phyloP scores from a whole-genome alignment of 1,140 invertebrate genomes.

The Lepidostoma basale region DNA sequence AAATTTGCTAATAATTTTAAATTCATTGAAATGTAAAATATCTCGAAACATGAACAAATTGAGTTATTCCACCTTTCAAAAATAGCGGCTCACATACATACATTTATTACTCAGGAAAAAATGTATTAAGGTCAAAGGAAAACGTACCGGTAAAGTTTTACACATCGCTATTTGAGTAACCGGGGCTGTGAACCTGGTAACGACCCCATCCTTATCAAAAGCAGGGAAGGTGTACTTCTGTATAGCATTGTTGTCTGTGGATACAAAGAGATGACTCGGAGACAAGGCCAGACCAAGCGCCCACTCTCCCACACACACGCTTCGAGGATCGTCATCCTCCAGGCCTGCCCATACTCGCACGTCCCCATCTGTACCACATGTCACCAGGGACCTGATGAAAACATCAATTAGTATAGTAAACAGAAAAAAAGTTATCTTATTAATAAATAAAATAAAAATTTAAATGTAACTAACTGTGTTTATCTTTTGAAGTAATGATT shows the following conservation, averaged over 20 bases:
- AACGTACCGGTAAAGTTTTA: constrained; percentile 40
- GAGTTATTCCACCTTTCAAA: neutral
- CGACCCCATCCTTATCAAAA: constrained; percentile 81
- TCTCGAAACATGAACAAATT: too few relatives aligned
- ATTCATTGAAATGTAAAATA: too few relatives aligned
- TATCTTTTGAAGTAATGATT: too few relatives aligned
- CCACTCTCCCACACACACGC: constrained; percentile 84
- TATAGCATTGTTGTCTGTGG: constrained; percentile 84
- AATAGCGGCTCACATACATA: neutral
- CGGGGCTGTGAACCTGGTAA: constrained; percentile 84
- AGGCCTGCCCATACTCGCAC: constrained; percentile 86
- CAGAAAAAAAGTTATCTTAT: neutral
- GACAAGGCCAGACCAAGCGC: constrained; percentile 70
- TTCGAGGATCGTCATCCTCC: constrained; percentile 86
- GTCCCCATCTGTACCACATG: constrained; percentile 91
- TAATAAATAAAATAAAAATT: constrained; percentile 24
- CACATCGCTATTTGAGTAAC: constrained; percentile 74
- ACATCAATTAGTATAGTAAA: too few relatives aligned
- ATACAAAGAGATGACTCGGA: constrained; percentile 74
- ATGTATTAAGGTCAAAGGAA: neutral
- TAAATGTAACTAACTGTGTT: too few relatives aligned
- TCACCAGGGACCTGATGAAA: constrained; percentile 65
- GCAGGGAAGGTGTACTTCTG: constrained; percentile 83
- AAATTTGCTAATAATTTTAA: too few relatives aligned
- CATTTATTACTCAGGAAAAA: neutral